A percentile compares a stretch with the other conserved stretches of the same genome.
phyloP scores from a whole-genome alignment of 2,888 invertebrate genomes.

The Thera obeliscata region DNA sequence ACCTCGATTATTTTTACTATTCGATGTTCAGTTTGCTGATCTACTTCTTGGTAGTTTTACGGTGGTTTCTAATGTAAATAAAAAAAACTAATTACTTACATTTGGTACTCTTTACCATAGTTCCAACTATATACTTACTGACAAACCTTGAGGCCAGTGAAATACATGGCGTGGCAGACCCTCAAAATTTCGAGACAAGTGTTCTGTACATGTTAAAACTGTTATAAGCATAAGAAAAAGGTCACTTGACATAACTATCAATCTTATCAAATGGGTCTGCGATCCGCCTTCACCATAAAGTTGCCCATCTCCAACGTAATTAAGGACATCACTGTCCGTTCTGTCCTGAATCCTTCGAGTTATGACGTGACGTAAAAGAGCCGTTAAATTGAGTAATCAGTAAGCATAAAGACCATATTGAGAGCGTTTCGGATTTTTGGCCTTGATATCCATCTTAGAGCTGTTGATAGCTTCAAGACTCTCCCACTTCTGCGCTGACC shows the following conservation, averaged over 20 bases:
- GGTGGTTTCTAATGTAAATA: neutral
- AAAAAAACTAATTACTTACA: no score
- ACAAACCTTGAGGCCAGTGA: neutral
- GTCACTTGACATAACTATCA: conserved; percentile 24
- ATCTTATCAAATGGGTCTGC: conserved; percentile 34
- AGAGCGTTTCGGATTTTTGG: neutral
- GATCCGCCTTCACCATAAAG: conserved; percentile 37
- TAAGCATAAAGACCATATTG: conserved; percentile 34
- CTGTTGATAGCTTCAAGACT: neutral
- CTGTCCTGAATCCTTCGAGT: conserved; percentile 36
- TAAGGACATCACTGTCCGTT: conserved; percentile 37
- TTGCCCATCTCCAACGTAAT: conserved; percentile 34
- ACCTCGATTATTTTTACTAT: neutral
- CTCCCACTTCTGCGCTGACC: neutral
- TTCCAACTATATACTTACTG: neutral
- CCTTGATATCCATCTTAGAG: conserved; percentile 2
- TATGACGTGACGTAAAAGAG: conserved; percentile 40
- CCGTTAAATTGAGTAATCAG: conserved; percentile 41
- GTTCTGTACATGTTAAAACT: conserved; percentile 18
- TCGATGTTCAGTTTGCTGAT: neutral
- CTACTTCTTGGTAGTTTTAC: neutral
- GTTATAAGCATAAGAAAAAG: conserved; percentile 17
- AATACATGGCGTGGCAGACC: no score
- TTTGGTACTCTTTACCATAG: no score
- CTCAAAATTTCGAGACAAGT: neutral